These are phyloP conservation scores for Cactoblastis cactorum DNA, from an alignment of 2,888 invertebrate genomes.

Conservation along the genomic window DNA sequence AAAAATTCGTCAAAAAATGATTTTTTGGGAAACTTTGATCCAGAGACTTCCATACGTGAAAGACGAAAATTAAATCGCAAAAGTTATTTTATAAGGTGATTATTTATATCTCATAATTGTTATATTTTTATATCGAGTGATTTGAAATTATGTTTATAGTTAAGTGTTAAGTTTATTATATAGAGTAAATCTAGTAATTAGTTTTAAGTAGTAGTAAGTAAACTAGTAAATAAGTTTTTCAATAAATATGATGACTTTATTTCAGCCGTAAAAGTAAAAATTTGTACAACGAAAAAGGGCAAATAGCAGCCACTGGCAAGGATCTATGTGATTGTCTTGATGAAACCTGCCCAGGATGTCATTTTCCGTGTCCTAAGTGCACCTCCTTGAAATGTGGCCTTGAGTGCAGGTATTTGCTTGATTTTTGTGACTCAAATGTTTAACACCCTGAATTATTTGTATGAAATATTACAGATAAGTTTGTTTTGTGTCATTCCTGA, in stretches of 20 bases:
- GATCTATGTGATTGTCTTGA: conserved; percentile 93
- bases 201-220: too few species aligned
- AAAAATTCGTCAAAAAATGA: conserved; percentile 15
- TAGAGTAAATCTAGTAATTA: too few species aligned
- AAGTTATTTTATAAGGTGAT: conserved; percentile 65
- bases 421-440: not conserved
- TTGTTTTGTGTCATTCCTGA: too few species aligned
- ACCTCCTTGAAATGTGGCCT: conserved; percentile 87
- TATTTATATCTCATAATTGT: not conserved
- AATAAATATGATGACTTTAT: conserved; percentile 17
- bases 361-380: conserved; percentile 88
- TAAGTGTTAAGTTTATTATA: too few species aligned
- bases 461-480: too few species aligned
- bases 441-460: too few species aligned
- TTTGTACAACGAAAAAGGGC: conserved; percentile 85
- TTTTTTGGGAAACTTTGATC: conserved; percentile 84
- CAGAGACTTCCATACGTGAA: conserved; percentile 88
- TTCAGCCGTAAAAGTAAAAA: conserved; percentile 75
- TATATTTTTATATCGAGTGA: too few species aligned
- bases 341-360: conserved; percentile 89
- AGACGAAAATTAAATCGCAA: conserved; percentile 87
- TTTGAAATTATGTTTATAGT: too few species aligned
- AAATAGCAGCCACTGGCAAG: conserved; percentile 79
- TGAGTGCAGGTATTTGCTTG: conserved; percentile 82
- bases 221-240: too few species aligned